Percentiles rank a stretch among this genome's conserved stretches.
phyloP scores from a whole-genome alignment of 1,140 invertebrate species.

The Bilobella aurantiaca region DNA sequence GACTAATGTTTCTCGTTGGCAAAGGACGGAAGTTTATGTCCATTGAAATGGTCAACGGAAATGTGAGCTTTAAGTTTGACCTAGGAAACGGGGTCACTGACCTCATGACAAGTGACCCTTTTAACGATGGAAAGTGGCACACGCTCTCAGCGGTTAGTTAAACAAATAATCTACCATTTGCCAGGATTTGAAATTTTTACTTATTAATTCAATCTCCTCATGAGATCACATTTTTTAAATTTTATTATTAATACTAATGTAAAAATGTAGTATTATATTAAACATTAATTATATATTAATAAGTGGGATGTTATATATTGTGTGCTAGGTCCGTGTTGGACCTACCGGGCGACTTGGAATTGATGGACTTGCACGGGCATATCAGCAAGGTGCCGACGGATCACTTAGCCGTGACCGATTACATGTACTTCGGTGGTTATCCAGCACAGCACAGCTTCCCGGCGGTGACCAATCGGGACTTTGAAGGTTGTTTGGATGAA shows the following conservation, averaged over 20 bases:
- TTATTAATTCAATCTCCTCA: too few relatives aligned
- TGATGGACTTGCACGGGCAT: conserved; percentile 35
- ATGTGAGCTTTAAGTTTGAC: conserved; percentile 47
- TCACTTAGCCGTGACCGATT: conserved; percentile 49
- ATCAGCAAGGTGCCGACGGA: conserved; percentile 40
- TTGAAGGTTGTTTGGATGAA: conserved; percentile 86
- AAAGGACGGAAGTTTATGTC: conserved; percentile 65
- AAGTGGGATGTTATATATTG: too few relatives aligned
- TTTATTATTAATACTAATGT: too few relatives aligned
- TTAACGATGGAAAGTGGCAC: conserved; percentile 78
- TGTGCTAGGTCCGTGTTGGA: conserved; percentile 47
- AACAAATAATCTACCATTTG: background rate
- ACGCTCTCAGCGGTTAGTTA: conserved; percentile 51
- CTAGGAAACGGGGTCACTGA: conserved; percentile 52
- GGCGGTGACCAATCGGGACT: conserved; percentile 59
- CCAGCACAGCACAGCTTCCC: conserved; percentile 54
- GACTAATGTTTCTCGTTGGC: conserved; percentile 75
- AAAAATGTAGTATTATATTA: too few relatives aligned
- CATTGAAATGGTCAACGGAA: conserved; percentile 54
- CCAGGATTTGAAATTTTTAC: background rate
- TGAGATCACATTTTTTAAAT: too few relatives aligned
- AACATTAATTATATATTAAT: too few relatives aligned
- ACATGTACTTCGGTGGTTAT: conserved; percentile 83
- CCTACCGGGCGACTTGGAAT: conserved; percentile 58
- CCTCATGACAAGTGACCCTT: conserved; percentile 49